Conservation (phyloP, 2,888 invertebrate species). For the Lutraria lutraria region DNA sequence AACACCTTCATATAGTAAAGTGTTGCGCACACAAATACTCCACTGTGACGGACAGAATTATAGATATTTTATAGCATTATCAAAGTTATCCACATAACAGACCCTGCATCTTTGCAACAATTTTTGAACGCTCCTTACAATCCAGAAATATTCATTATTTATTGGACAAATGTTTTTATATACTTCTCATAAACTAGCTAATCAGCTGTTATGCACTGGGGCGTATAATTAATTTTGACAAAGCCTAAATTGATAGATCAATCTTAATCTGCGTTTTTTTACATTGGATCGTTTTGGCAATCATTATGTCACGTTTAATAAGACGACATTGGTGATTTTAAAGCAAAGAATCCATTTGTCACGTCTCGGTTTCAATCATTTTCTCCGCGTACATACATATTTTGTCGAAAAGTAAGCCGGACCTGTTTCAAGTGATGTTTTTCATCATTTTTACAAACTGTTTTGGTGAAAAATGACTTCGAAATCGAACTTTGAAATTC, state of each 20-base stretch:
- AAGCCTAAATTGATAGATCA: neutral
- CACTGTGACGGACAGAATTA: too few species aligned
- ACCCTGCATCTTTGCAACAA: too few species aligned
- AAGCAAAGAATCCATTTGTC: neutral
- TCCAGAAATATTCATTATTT: neutral
- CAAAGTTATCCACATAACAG: too few species aligned
- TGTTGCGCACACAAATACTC: too few species aligned
- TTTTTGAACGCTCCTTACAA: too few species aligned
- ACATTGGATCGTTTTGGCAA: neutral
- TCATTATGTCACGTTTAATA: neutral
- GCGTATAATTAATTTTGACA: neutral
- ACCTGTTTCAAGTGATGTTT: neutral
- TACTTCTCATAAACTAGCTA: neutral
- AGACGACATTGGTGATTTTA: neutral
- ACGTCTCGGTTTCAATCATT: neutral
- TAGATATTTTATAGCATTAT: too few species aligned
- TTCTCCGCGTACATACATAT: neutral
- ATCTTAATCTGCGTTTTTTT: slow-evolving; percentile 10
- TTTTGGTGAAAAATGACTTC: neutral
- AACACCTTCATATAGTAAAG: too few species aligned
- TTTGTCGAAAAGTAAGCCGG: neutral
- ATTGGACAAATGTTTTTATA: neutral
- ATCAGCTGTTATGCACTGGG: neutral
- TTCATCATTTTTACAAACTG: neutral
- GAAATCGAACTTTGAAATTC: neutral